These are phyloP conservation scores for Germaria angustata DNA, from an alignment of 2,888 invertebrate species.

Conservation along the genomic window DNA sequence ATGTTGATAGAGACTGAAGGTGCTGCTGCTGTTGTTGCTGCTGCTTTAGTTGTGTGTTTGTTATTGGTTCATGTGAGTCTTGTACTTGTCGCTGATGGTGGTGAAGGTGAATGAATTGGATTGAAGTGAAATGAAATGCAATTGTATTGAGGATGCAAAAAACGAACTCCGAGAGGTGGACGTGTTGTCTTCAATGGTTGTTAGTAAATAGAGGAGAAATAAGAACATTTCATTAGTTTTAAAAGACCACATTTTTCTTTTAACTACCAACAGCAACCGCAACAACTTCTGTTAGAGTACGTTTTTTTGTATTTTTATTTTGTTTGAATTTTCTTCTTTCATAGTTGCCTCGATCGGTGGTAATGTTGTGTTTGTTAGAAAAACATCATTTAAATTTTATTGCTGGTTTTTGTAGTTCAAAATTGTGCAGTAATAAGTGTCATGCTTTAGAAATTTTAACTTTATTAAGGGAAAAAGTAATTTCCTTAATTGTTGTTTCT, in stretches of 20 bases:
- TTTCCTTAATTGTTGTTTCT: neutral
- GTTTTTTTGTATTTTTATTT: neutral
- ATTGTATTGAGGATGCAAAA: slow-evolving; percentile 55
- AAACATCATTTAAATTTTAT: slow-evolving; percentile 62
- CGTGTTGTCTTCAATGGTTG: slow-evolving; percentile 54
- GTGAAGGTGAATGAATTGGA: slow-evolving; percentile 58
- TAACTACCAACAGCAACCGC: slow-evolving; percentile 53
- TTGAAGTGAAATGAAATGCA: slow-evolving; percentile 58
- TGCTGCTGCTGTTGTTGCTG: slow-evolving; percentile 1
- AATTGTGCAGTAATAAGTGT: slow-evolving; percentile 29
- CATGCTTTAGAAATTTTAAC: slow-evolving; percentile 1
- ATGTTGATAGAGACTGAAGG: neutral
- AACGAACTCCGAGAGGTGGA: slow-evolving; percentile 55
- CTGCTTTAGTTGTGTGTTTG: neutral
- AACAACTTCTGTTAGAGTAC: slow-evolving; percentile 35
- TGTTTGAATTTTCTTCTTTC: neutral
- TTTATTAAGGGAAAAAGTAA: slow-evolving; percentile 4
- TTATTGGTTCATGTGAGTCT: slow-evolving; percentile 9
- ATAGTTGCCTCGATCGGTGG: neutral
- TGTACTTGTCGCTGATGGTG: slow-evolving; percentile 63
- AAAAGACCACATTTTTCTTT: slow-evolving; percentile 58
- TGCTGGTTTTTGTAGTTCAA: slow-evolving; percentile 51
- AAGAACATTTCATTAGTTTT: slow-evolving; percentile 60
- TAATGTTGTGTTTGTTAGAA: slow-evolving; percentile 22
- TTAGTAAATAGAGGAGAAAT: slow-evolving; percentile 47